These are phyloP conservation scores for Psophia crepitans DNA, from an alignment of 2,113 vertebrate genomes.

Conservation along the genomic window DNA sequence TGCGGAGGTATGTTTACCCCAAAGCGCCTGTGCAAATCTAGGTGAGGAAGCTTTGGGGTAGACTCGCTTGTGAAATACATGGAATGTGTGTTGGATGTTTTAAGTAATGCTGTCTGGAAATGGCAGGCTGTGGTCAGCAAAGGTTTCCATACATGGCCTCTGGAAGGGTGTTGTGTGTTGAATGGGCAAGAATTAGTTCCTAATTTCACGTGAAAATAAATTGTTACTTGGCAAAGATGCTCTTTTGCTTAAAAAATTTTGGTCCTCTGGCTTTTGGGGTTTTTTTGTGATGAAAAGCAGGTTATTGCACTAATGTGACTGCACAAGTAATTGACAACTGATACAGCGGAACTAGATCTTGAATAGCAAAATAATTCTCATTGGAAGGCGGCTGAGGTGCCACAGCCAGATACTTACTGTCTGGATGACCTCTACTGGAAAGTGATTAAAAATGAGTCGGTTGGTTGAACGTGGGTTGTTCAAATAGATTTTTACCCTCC, in stretches of 20 bases:
- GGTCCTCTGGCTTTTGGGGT: neutral
- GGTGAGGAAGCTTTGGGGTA: neutral
- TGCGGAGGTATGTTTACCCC: neutral
- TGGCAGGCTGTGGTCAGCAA: fast-evolving
- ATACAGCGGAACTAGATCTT: neutral
- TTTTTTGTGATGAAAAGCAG: neutral
- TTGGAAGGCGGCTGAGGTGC: neutral
- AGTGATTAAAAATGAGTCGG: slow-evolving; percentile 21
- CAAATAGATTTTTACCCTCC: neutral
- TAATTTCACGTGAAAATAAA: neutral
- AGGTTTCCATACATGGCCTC: fast-evolving
- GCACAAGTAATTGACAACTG: neutral
- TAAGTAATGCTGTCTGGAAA: neutral
- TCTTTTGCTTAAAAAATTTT: neutral
- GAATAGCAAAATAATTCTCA: neutral
- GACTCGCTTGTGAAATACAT: neutral
- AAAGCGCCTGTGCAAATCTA: neutral
- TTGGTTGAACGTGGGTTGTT: neutral
- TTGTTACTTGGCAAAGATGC: neutral
- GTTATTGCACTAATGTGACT: neutral
- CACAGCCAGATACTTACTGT: slow-evolving; percentile 25
- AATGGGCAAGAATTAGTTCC: neutral
- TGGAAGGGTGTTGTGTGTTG: neutral
- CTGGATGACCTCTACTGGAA: neutral
- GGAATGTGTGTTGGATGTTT: neutral